Base-by-base conservation (phyloP, 2,797 vertebrate species). In the Heterohyrax brucei region DNA sequence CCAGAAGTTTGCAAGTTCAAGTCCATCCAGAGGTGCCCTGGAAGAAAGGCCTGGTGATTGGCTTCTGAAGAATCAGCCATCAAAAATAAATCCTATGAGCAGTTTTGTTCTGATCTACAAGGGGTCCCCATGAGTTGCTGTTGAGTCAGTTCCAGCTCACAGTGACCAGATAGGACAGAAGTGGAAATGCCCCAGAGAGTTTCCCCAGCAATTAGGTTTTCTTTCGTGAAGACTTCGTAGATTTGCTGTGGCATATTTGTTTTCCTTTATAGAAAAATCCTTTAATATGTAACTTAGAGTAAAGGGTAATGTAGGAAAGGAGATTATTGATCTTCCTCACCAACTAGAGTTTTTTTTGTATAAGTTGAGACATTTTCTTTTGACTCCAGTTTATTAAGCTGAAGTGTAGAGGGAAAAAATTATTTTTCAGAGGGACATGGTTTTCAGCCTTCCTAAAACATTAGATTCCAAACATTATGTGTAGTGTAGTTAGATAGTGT, bases 311-410 rank as follows among this genome's bases (percentile, higher is more conserved):
- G 46, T 86, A 18, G 22, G 44, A 97, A 18, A 85, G 72, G 48
- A 81, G 33, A 88, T 62, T 64, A 10, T 24, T 19, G 86, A 78
- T 48, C 72, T 79, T 93, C 26, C 3, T 19, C 68, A 50, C 5
- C 66, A 68, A 83, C 26, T 0, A n/a, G 62, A 81, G 93, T 95
- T 96, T 96, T 89, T 87, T 59, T 97, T 96, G 33, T 16, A 56
- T 95, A 84, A 68, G 28, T 30, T 44, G 89, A 87, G 89, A 72
- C 30, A 56, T 77, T 87, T 96, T 97, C 89, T 96, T 93, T 82
- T 83, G 72, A 62, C 91, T 92, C 44, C 68, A 94, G 46, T 95
- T 96, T 94, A 46, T 91, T 89, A 96, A 83, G 66, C 33, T 62
- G 86, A 33, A 0, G 0, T 30, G 93, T 95, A n/a, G 78, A 94